A percentile compares a stretch with the other conserved stretches of the same genome.
Evolutionary conservation across 2,797 vertebrate species (phyloP).

Genomic region (Molossus molossus): DNA sequence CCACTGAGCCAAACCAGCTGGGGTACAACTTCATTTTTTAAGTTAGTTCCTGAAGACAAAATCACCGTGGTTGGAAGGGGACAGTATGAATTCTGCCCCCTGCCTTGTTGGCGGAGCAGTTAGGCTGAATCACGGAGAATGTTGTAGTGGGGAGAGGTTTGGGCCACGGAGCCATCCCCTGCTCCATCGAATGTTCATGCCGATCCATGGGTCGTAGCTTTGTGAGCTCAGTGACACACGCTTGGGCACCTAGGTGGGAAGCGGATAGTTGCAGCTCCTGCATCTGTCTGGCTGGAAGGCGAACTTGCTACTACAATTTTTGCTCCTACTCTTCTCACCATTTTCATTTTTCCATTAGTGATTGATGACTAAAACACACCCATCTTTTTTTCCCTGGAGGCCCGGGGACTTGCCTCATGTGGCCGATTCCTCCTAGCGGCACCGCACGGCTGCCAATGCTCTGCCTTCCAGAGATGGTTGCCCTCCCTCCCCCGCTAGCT

Average conservation of each 20-base stretch:
- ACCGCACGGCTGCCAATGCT: slow-evolving; percentile 5
- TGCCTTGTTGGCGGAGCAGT: neutral
- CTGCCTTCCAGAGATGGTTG: neutral
- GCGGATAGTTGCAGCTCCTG: neutral
- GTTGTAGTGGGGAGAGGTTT: neutral
- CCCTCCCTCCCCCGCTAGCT: neutral
- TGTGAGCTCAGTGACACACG: neutral
- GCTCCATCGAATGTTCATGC: neutral
- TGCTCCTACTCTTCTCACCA: neutral
- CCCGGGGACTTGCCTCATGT: neutral
- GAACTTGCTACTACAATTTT: neutral
- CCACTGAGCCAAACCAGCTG: too few species aligned
- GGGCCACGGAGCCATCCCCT: neutral
- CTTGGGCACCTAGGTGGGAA: neutral
- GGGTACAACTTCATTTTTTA: neutral
- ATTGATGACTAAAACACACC: neutral
- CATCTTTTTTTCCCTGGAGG: neutral
- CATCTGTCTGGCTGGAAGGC: neutral
- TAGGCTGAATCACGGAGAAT: neutral
- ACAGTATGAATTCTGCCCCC: neutral
- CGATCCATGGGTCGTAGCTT: neutral
- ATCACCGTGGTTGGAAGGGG: neutral
- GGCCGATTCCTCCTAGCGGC: neutral
- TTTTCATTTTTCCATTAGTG: neutral
- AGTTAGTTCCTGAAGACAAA: neutral